Conservation (phyloP, 2,888 invertebrate species). For the Drosophila buzzatii region DNA sequence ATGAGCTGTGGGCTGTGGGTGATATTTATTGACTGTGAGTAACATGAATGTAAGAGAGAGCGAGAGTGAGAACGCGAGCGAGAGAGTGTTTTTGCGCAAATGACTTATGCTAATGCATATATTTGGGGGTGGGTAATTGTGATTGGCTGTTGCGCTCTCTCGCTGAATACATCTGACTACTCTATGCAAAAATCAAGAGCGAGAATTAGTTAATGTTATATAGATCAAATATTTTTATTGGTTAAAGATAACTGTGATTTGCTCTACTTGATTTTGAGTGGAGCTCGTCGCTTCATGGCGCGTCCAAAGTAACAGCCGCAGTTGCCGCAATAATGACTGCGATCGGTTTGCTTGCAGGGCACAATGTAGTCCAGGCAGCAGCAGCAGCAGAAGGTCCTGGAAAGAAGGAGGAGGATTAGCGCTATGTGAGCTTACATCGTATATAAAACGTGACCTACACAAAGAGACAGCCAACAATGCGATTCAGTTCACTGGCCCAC, state of each 20-base stretch:
- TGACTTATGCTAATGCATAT: neutral
- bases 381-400: constrained; percentile 78
- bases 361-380: constrained; percentile 78
- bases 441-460: constrained; percentile 67
- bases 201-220: neutral
- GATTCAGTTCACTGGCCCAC: constrained; percentile 82
- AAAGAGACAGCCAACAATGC: constrained; percentile 81
- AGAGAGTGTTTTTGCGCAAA: neutral
- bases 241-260: constrained; percentile 5
- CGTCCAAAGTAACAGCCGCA: constrained; percentile 84
- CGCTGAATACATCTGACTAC: neutral
- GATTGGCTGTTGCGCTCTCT: neutral
- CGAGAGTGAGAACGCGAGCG: neutral
- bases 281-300: constrained; percentile 76
- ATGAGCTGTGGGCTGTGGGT: neutral
- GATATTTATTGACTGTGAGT: neutral
- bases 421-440: too few species aligned
- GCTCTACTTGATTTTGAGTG: constrained; percentile 59
- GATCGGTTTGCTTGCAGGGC: constrained; percentile 82
- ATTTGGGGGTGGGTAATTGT: neutral
- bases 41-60: neutral
- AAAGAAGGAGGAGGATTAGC: neutral
- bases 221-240: constrained; percentile 4
- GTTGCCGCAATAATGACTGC: constrained; percentile 84
- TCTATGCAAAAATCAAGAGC: neutral